These are phyloP conservation scores for Hemaris fuciformis DNA, from an alignment of 2,888 invertebrate genomes.

Conservation along the genomic window DNA sequence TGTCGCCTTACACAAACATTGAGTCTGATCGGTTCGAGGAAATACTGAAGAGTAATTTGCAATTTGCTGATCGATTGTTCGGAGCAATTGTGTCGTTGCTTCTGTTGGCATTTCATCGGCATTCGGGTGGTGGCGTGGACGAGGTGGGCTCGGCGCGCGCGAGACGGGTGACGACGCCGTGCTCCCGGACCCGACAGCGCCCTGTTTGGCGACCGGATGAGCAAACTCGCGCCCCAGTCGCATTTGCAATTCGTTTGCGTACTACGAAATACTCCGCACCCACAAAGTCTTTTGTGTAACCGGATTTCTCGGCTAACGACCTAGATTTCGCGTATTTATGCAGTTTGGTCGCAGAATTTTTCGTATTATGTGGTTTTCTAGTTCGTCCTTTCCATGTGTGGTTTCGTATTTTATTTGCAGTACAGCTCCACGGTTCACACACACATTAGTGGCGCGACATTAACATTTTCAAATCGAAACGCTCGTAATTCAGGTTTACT, in stretches of 20 bases:
- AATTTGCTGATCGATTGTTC: slow-evolving; percentile 8
- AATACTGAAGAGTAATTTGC: neutral
- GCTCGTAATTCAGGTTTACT: neutral
- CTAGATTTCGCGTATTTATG: slow-evolving; percentile 66
- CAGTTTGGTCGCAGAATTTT: slow-evolving; percentile 58
- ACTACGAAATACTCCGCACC: slow-evolving; percentile 64
- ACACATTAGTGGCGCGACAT: neutral
- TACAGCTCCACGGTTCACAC: neutral
- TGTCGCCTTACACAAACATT: no score
- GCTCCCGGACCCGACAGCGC: slow-evolving; percentile 24
- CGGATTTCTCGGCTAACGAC: slow-evolving; percentile 71
- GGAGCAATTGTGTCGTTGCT: slow-evolving; percentile 27
- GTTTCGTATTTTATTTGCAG: neutral
- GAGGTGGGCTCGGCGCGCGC: no score
- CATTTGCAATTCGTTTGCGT: slow-evolving; percentile 69
- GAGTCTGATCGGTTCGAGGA: no score
- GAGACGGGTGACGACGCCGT: no score
- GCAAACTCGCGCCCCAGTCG: slow-evolving; percentile 56
- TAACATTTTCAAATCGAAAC: no score
- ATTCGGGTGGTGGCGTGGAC: slow-evolving; percentile 29
- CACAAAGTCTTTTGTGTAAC: slow-evolving; percentile 68
- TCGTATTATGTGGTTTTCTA: slow-evolving; percentile 32
- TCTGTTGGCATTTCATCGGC: slow-evolving; percentile 43
- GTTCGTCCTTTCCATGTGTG: neutral
- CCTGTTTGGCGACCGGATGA: slow-evolving; percentile 62